Evolutionary conservation across 2,888 invertebrate genomes (phyloP).

Genomic region (Pterostichus niger): DNA sequence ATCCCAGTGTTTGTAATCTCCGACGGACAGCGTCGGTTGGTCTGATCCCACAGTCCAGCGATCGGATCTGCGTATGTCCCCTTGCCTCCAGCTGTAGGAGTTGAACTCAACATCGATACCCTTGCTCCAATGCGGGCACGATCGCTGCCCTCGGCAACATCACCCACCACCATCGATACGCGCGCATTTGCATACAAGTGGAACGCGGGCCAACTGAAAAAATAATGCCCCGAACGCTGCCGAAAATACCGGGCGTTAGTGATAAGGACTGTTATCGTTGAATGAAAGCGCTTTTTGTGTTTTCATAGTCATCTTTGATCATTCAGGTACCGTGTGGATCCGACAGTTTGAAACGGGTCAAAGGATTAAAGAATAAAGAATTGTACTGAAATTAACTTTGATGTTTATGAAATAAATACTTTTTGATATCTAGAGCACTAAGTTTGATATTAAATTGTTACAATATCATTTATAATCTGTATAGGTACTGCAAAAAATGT

Average conservation of each 20-base stretch:
- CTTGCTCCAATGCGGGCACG: not conserved
- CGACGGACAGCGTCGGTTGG: too few species aligned
- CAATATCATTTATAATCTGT: conserved; percentile 4
- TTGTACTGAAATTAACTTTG: conserved; percentile 17
- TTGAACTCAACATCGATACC: not conserved
- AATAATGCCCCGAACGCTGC: conserved; percentile 11
- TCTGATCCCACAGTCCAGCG: not conserved
- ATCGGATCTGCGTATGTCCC: not conserved
- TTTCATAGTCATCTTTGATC: conserved; percentile 39
- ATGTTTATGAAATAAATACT: conserved; percentile 2
- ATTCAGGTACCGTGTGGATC: conserved; percentile 16
- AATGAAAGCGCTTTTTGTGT: conserved; percentile 40
- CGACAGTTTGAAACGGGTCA: conserved; percentile 30
- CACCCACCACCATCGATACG: not conserved
- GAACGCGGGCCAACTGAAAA: conserved; percentile 24
- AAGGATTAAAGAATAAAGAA: conserved; percentile 34
- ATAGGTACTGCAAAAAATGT: not conserved
- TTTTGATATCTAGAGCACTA: not conserved
- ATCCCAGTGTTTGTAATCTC: not conserved
- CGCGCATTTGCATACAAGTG: conserved; percentile 26
- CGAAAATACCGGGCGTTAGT: conserved; percentile 26
- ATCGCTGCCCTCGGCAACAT: not conserved
- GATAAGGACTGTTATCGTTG: conserved; percentile 1
- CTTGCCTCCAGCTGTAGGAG: not conserved
- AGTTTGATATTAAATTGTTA: not conserved